Evolutionary conservation across 2,797 vertebrate genomes (phyloP).

Genomic region (Hyperoplus lanceolatus): DNA sequence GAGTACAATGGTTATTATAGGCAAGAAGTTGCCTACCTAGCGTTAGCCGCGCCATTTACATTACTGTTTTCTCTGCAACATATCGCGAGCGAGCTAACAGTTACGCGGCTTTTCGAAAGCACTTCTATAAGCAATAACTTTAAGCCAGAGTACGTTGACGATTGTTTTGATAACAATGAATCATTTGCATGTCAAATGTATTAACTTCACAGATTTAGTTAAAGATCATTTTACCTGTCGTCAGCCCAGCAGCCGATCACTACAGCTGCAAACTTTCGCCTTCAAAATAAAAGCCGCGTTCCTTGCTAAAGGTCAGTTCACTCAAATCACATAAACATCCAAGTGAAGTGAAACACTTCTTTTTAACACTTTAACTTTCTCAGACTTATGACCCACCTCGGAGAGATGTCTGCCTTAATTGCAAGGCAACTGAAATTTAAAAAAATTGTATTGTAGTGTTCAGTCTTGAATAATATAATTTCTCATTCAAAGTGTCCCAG

Average conservation of each 20-base stretch:
- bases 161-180: not conserved
- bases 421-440: not conserved
- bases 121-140: not conserved
- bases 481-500: not conserved
- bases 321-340: not conserved
- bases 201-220: not conserved
- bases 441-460: not conserved
- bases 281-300: constrained; percentile 69
- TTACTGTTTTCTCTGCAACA: not conserved
- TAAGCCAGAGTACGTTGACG: rapidly evolving
- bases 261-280: not conserved
- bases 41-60: rapidly evolving
- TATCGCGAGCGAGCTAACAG: not conserved
- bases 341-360: too few species aligned
- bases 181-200: rapidly evolving
- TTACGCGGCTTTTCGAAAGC: not conserved
- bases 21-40: rapidly evolving
- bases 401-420: not conserved
- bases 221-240: constrained; percentile 5
- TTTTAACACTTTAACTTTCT: not conserved
- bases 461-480: not conserved
- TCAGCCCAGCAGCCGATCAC: not conserved
- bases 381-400: not conserved
- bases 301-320: not conserved
- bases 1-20: rapidly evolving